These are phyloP conservation scores for Drosophila triauraria DNA, from an alignment of 1,140 invertebrate species.

Conservation along the genomic window DNA sequence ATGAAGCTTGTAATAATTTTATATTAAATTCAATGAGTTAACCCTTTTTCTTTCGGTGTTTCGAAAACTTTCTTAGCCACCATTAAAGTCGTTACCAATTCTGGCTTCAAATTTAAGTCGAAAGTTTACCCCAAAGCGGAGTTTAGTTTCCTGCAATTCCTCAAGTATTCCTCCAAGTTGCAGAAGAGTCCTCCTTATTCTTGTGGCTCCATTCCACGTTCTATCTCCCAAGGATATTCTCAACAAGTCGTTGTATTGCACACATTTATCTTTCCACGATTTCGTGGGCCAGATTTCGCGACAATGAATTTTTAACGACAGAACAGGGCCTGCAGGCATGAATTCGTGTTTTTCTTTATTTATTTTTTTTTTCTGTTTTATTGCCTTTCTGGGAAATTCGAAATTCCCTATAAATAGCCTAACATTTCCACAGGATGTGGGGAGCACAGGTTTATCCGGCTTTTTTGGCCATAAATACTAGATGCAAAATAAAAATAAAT, in stretches of 20 bases:
- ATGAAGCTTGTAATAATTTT: neutral
- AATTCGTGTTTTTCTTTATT: neutral
- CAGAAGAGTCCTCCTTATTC: neutral
- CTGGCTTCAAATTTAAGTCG: slow-evolving; percentile 4
- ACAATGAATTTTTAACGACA: slow-evolving; percentile 28
- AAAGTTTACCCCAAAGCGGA: slow-evolving; percentile 6
- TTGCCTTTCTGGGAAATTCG: slow-evolving; percentile 8
- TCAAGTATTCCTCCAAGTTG: slow-evolving; percentile 1
- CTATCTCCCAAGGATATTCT: slow-evolving; percentile 16
- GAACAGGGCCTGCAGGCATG: slow-evolving; percentile 10
- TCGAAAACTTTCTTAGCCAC: neutral
- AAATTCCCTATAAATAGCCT: slow-evolving; percentile 26
- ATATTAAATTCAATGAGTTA: neutral
- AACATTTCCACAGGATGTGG: slow-evolving; percentile 8
- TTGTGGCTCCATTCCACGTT: neutral
- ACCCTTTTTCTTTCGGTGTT: neutral
- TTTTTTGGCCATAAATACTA: slow-evolving; percentile 18
- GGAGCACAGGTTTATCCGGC: slow-evolving; percentile 5
- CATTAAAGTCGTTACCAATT: neutral
- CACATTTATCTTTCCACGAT: slow-evolving; percentile 29
- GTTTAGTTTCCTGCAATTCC: slow-evolving; percentile 6
- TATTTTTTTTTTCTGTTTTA: slow-evolving; percentile 1
- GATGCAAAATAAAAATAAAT: neutral
- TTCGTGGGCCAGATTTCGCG: slow-evolving; percentile 23
- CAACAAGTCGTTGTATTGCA: slow-evolving; percentile 33